Percentiles rank a stretch among this genome's conserved stretches.
phyloP scores from a whole-genome alignment of 2,888 invertebrate genomes.

The Taenaris catops region DNA sequence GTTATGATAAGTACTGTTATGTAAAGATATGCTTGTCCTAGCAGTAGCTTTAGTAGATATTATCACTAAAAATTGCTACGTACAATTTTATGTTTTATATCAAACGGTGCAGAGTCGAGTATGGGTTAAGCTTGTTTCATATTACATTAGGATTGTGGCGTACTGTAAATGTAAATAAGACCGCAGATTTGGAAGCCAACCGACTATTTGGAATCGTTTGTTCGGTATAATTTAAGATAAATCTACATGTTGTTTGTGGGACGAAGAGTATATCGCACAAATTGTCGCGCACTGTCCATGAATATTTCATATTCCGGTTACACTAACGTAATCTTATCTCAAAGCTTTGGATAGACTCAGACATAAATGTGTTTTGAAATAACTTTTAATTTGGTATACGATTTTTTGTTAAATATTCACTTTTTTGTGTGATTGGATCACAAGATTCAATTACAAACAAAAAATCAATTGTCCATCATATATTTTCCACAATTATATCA shows the following conservation, averaged over 20 bases:
- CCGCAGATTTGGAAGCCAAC: slow-evolving; percentile 26
- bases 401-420: too few relatives aligned
- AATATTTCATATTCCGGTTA: slow-evolving; percentile 49
- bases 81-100: slow-evolving; percentile 1
- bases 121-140: not conserved
- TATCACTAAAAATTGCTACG: slow-evolving; percentile 2
- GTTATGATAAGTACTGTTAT: slow-evolving; percentile 22
- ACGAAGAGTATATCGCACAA: slow-evolving; percentile 28
- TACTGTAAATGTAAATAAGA: slow-evolving; percentile 29
- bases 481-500: too few relatives aligned
- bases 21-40: slow-evolving; percentile 17
- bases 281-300: slow-evolving; percentile 60
- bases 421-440: too few relatives aligned
- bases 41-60: slow-evolving; percentile 12
- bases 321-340: not conserved
- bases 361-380: not conserved
- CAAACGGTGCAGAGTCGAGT: not conserved
- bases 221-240: slow-evolving; percentile 27
- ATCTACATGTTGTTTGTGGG: slow-evolving; percentile 26
- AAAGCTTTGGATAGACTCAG: slow-evolving; percentile 1
- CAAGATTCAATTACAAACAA: too few relatives aligned
- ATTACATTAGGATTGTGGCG: slow-evolving; percentile 27
- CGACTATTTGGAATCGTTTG: slow-evolving; percentile 27
- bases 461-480: too few relatives aligned
- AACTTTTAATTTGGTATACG: too few relatives aligned